Percentiles rank a stretch among this genome's conserved stretches.
Evolutionary conservation across 1,140 invertebrate species (phyloP).

Genomic region (Orius laevigatus): DNA sequence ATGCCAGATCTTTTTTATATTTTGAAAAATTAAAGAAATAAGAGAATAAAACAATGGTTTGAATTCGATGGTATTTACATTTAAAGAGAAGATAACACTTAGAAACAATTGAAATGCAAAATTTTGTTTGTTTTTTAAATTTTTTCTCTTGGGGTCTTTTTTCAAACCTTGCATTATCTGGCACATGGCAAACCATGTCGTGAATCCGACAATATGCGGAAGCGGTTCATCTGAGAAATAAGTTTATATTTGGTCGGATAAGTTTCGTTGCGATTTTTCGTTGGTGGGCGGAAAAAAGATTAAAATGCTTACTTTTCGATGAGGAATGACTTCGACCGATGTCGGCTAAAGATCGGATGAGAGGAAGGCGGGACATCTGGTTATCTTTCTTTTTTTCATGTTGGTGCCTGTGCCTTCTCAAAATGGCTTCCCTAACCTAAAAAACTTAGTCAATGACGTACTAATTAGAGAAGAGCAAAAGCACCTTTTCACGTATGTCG

Average conservation of each 20-base stretch:
- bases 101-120: slow-evolving; percentile 1
- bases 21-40: not conserved
- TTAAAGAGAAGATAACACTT: no score
- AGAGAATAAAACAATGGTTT: not conserved
- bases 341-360: slow-evolving; percentile 90
- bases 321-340: slow-evolving; percentile 92
- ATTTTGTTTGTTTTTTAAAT: not conserved
- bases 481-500: slow-evolving; percentile 59
- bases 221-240: slow-evolving; percentile 9
- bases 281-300: no score
- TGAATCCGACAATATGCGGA: slow-evolving; percentile 28
- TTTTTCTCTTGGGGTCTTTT: no score
- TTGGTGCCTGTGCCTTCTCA: slow-evolving; percentile 86
- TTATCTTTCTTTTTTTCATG: slow-evolving; percentile 70
- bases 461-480: not conserved
- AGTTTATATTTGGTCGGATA: not conserved
- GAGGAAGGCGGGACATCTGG: slow-evolving; percentile 69
- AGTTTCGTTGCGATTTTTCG: no score
- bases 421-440: slow-evolving; percentile 64
- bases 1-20: no score
- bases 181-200: slow-evolving; percentile 37
- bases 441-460: not conserved
- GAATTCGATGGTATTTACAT: not conserved
- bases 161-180: slow-evolving; percentile 35
- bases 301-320: slow-evolving; percentile 74